Evolutionary conservation across 2,113 vertebrate species (phyloP), one percentile per base, ranked within the genome.

Genomic region (Leucosticte australis): DNA sequence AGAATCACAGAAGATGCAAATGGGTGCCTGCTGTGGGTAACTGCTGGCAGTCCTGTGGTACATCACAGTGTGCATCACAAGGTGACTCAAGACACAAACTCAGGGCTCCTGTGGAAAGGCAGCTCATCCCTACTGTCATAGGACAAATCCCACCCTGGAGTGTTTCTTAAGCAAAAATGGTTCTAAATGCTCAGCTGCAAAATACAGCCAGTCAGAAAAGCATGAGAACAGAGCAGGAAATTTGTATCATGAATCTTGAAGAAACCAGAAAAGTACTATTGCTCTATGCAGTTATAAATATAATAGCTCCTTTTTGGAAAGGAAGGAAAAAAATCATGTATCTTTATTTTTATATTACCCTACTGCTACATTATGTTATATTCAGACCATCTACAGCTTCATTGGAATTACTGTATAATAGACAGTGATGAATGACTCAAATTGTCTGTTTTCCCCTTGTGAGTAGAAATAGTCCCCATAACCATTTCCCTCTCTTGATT

Each of bases 311-410:
- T 89, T 89, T 94, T 62, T 76, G 62, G 67, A 92, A 90, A 74
- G 42, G 30, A 67, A 83, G 12, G 2, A 8, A 47, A 92, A 85
- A 89, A 63, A 39, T 33, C 11, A 23, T 73, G 0, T 37, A 30
- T 59, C 42, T 94, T 53, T 90, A 70, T 87, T 91, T 93, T 93
- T 73, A 75, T 89, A 69, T 93, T 84, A 77, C 50, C 46, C 57
- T 78, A 53, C 16, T 79, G 84, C 22, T 79, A 26, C 80, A 88
- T 96, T 79, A 83, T 35, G 37, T 83, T 93, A 27, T 60, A 44
- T 60, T 89, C 86, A 90, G 63, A 52, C 33, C n/a, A 88, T 79
- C 62, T 90, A 52, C 44, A 52, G 15, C 59, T 83, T 80, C 44
- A 77, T 37, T 15, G 41, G 47, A 83, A 95, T 86, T 92, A 46